Base-by-base conservation (phyloP, 2,113 vertebrate species). In the Dipodomys stephensi region DNA sequence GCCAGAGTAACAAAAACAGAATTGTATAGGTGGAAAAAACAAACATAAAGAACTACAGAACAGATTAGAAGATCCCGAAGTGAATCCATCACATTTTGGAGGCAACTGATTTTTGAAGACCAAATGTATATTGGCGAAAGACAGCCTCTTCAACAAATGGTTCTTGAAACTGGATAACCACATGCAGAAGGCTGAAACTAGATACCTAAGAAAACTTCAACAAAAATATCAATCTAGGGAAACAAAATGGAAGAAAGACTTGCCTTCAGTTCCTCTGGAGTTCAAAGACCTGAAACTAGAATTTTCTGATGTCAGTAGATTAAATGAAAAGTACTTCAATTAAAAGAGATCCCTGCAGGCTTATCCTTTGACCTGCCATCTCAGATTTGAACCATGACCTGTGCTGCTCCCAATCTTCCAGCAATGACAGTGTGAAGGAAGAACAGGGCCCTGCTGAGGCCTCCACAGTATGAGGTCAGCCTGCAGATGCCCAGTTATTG, bases 381-480 rank as follows among this genome's bases (percentile, higher is more conserved):
- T 82, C 67, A 86, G 76, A 93, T 94, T 74, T 95, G 90, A 97
- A 83, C 74, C 35, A 71, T 18, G 18, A 95, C 90, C 92, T 97
- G 0, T 0, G 9, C 83, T 68, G 67, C 18, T 82, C 62, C 81
- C 64, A 62, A 3, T 95, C 96, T 97, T 88, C 67, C 74, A 95
- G 94, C 74, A 65, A 94, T 93, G 94, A 95, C 44, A 7, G 86
- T 83, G 65, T 30, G 0, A 94, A 95, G 62, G 79, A 74, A 96
- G 96, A 97, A 96, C 97, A 97, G 97, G 96, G 94, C 82, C 46
- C 28, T 83, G 39, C 69, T 85, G 53, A 90, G 93, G 94, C 85
- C 93, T 94, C 65, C 46, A 12, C 85, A 96, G 80, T 49, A 79
- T 95, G 97, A 98, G 95, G 92, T 98, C 97, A 97, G 93, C 88